Evolutionary conservation across 2,797 vertebrate genomes (phyloP).

Genomic region (Mionectes olivaceus): DNA sequence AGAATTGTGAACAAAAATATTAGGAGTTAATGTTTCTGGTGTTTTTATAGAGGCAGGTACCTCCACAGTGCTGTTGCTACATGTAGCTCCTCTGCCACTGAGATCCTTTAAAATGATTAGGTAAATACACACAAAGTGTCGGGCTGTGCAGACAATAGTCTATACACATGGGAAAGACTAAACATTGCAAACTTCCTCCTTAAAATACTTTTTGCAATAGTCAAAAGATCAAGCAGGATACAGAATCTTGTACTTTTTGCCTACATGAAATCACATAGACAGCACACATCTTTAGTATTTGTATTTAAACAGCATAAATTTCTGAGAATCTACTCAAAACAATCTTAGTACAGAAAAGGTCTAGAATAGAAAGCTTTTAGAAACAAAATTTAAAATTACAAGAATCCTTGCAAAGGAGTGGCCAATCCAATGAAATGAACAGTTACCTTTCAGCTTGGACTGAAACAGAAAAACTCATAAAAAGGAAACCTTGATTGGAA

Average conservation of each 20-base stretch:
- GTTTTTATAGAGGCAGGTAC: neutral
- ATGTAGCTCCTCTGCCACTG: neutral
- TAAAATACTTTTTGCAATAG: neutral
- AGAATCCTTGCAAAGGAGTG: neutral
- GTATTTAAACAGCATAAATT: neutral
- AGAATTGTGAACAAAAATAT: neutral
- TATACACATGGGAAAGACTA: neutral
- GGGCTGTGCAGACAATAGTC: neutral
- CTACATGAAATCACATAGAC: neutral
- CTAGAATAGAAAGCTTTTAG: neutral
- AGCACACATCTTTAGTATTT: neutral
- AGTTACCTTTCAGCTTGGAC: neutral
- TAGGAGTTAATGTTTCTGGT: neutral
- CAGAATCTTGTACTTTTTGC: neutral
- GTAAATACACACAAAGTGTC: neutral
- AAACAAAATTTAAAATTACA: neutral
- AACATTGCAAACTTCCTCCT: neutral
- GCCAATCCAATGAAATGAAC: neutral
- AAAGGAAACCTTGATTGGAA: neutral
- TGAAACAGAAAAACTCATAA: neutral
- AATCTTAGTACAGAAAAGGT: neutral
- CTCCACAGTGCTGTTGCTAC: neutral
- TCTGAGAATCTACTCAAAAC: neutral
- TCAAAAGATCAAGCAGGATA: neutral
- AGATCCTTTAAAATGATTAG: neutral